Evolutionary conservation across 2,797 vertebrate genomes (phyloP).

Genomic region (Nyctalus aviator): DNA sequence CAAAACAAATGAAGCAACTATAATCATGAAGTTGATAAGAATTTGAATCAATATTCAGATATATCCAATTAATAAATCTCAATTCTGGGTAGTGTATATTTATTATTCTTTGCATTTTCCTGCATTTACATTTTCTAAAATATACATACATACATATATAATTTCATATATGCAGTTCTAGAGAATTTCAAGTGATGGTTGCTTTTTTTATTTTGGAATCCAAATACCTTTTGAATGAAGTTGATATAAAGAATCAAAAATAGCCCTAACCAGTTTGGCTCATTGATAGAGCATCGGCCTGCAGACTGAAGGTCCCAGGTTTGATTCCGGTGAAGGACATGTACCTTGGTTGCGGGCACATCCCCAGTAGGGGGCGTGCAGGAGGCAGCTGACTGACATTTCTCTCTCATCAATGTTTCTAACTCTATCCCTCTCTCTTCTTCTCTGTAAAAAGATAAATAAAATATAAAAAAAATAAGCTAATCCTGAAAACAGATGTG

Average conservation of each 20-base stretch:
- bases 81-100: not conserved
- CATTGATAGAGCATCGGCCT: no score
- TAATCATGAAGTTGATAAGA: not conserved
- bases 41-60: no score
- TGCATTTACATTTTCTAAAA: not conserved
- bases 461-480: not conserved
- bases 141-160: not conserved
- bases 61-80: not conserved
- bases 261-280: no score
- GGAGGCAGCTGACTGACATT: no score
- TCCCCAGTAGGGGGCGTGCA: no score
- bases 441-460: no score
- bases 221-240: not conserved
- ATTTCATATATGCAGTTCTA: not conserved
- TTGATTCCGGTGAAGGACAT: no score
- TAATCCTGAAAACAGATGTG: not conserved
- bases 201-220: not conserved
- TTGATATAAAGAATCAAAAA: constrained; percentile 16
- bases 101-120: not conserved
- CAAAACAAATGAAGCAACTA: constrained; percentile 6
- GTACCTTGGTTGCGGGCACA: no score
- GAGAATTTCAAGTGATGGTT: not conserved
- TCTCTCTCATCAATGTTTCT: no score
- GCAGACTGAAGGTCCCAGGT: no score
- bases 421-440: no score